These are phyloP conservation scores for Plusia festucae DNA, from an alignment of 2,888 invertebrate genomes.

Conservation along the genomic window DNA sequence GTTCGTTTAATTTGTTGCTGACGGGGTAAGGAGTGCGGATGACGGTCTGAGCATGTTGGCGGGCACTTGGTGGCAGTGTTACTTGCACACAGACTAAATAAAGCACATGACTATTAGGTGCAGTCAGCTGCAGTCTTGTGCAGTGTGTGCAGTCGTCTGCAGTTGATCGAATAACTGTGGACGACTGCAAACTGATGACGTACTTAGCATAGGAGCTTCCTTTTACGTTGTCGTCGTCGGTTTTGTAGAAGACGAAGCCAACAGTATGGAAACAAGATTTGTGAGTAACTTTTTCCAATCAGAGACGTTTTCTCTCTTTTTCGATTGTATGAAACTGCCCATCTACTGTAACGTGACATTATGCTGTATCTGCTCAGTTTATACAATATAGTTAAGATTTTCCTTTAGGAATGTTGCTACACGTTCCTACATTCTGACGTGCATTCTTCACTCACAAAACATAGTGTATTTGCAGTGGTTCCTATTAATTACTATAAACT, in stretches of 20 bases:
- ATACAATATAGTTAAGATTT: slow-evolving; percentile 1
- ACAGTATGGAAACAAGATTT: slow-evolving; percentile 30
- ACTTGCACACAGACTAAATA: slow-evolving; percentile 7
- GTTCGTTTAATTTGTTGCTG: slow-evolving; percentile 5
- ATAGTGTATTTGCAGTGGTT: background rate
- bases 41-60: slow-evolving; percentile 17
- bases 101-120: slow-evolving; percentile 21
- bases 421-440: background rate
- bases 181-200: slow-evolving; percentile 30
- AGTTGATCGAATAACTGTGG: slow-evolving; percentile 26
- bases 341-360: background rate
- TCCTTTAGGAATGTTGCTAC: background rate
- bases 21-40: background rate
- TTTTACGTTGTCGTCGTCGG: slow-evolving; percentile 48
- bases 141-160: slow-evolving; percentile 28
- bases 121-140: slow-evolving; percentile 27
- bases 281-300: slow-evolving; percentile 36
- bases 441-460: background rate
- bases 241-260: slow-evolving; percentile 19
- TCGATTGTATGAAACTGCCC: slow-evolving; percentile 20
- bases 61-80: slow-evolving; percentile 25
- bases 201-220: slow-evolving; percentile 41
- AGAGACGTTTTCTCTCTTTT: slow-evolving; percentile 16
- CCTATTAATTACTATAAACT: background rate
- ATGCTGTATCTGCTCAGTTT: background rate